Conservation (phyloP, 2,888 invertebrate genomes). For the Callyntrura guangdongensis region DNA sequence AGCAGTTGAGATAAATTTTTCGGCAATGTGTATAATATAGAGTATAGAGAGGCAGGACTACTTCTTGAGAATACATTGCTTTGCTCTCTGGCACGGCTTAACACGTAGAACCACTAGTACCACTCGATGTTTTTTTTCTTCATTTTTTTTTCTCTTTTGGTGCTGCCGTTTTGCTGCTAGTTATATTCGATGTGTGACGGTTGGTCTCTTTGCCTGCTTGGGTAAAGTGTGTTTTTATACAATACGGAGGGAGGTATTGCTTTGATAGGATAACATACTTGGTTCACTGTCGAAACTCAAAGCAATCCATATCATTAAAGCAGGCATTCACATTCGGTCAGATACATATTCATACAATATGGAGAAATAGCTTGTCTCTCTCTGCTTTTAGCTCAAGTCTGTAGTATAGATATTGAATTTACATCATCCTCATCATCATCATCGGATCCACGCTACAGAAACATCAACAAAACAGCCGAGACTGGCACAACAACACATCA, state of each 20-base stretch:
- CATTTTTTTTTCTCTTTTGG: background rate
- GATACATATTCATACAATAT: background rate
- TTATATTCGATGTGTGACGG: constrained; percentile 52
- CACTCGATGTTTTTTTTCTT: constrained; percentile 43
- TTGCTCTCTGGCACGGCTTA: constrained; percentile 12
- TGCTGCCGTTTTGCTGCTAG: constrained; percentile 4
- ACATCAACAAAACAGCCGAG: constrained; percentile 51
- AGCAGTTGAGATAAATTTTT: constrained; percentile 55
- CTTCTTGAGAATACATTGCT: background rate
- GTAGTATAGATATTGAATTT: constrained; percentile 43
- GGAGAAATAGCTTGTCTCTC: background rate
- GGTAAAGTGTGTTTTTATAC: constrained; percentile 29
- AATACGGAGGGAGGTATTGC: constrained; percentile 39
- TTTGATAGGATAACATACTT: constrained; percentile 53
- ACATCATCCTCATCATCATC: constrained; percentile 39
- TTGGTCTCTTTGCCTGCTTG: constrained; percentile 53
- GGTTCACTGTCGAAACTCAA: constrained; percentile 51
- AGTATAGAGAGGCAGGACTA: constrained; percentile 5
- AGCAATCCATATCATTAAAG: constrained; percentile 48
- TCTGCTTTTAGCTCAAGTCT: constrained; percentile 3
- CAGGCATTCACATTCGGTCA: constrained; percentile 41
- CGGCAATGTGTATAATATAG: constrained; percentile 8
- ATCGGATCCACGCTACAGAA: constrained; percentile 14
- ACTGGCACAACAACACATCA: constrained; percentile 14
- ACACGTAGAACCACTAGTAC: constrained; percentile 1